Base-by-base conservation (phyloP, 1,140 invertebrate species). In the Leucophenga varia region DNA sequence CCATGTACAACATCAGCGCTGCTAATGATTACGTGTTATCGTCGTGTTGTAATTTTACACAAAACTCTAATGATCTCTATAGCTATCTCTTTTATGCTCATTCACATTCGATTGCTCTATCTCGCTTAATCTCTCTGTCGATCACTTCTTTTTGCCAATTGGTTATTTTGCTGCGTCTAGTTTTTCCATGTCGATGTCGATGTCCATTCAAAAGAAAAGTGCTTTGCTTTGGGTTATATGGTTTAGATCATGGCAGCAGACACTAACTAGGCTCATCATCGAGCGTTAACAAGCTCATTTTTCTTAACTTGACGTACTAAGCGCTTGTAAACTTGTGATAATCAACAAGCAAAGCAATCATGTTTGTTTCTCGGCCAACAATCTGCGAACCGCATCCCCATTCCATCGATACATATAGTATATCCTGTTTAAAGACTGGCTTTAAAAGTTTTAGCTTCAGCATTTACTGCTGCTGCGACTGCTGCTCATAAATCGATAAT, bases 201-300 rank as follows among this genome's bases (percentile, higher is more conserved):
- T n/a, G n/a, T n/a, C 56, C 53, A 57, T 67, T 39, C 59, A 39
- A 47, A 46, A 31, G 55, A 35, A 47, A n/a, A n/a, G n/a, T n/a
- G n/a, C 49, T 57, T 39, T 52, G 65, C 65, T 70, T 47, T 49
- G 53, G 65, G 65, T 70, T 70, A 64, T 64, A 64, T 64, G 61
- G 59, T 61, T 60, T 63, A 65, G 61, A 65, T 61, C 59, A 61
- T 57, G 53, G 52, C 52, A 60, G 43, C 59, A 59, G 67, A 70
- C 67, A 70, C 67, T 70, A 70, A 70, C 67, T 71, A 52, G 52
- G 51, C 68, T 70, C 67, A 70, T 70, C 67, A 70, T 70, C 48
- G 58, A 70, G 67, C 67, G 67, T 71, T 71, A 71, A 71, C 67
- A 71, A 71, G 67, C 67, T 71, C 67, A 71, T 71, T 71, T 71